Conservation (phyloP, 2,888 invertebrate genomes). For the Orthosia gothica region DNA sequence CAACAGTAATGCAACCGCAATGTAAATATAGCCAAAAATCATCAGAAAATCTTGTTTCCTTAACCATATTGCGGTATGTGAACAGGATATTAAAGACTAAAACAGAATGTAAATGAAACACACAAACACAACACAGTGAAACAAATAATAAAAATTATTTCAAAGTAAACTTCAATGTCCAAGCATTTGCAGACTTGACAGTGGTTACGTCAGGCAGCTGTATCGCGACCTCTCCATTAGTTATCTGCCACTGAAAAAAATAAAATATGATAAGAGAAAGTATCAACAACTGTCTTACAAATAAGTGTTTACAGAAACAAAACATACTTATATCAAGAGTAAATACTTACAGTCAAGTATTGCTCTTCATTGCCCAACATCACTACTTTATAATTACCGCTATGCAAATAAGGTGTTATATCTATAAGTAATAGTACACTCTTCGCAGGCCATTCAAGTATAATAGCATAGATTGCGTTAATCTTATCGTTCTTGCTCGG, state of each 20-base stretch:
- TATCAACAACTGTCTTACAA: slow-evolving; percentile 7
- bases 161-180: too few relatives aligned
- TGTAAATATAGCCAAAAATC: background rate
- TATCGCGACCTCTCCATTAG: slow-evolving; percentile 76
- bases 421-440: slow-evolving; percentile 84
- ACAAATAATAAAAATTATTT: too few relatives aligned
- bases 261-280: slow-evolving; percentile 18
- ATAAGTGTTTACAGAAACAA: slow-evolving; percentile 6
- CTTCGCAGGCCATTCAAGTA: slow-evolving; percentile 93
- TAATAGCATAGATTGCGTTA: slow-evolving; percentile 92
- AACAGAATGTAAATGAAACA: too few relatives aligned
- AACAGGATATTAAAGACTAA: too few relatives aligned
- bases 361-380: slow-evolving; percentile 78
- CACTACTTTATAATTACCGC: slow-evolving; percentile 73
- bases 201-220: slow-evolving; percentile 84
- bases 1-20: too few relatives aligned
- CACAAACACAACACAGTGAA: too few relatives aligned
- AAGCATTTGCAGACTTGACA: slow-evolving; percentile 80
- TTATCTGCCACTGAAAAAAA: slow-evolving; percentile 86
- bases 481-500: slow-evolving; percentile 72
- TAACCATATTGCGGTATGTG: slow-evolving; percentile 53
- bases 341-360: slow-evolving; percentile 76
- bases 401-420: slow-evolving; percentile 74
- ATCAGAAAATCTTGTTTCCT: background rate
- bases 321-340: background rate